Conservation (phyloP, 2,888 invertebrate genomes). For the Heliconius cydno region DNA sequence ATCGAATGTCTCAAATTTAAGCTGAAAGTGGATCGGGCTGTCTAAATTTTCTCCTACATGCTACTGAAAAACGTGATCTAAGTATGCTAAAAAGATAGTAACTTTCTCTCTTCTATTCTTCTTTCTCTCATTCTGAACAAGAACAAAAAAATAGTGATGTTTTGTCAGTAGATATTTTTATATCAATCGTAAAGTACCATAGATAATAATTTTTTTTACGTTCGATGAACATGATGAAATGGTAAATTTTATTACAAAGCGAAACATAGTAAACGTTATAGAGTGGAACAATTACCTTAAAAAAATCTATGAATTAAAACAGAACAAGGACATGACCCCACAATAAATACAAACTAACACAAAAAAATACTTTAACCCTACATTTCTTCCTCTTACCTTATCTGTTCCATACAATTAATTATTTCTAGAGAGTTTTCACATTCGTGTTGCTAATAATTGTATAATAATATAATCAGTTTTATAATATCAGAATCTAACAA, state of each 20-base stretch:
- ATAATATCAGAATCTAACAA: slow-evolving; percentile 28
- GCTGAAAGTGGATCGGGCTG: neutral
- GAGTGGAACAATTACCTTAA: neutral
- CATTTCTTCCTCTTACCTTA: neutral
- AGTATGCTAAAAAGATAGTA: no score
- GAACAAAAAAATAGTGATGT: no score
- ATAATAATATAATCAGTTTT: slow-evolving; percentile 11
- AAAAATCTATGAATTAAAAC: neutral
- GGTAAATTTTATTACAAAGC: no score
- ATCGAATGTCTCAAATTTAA: no score
- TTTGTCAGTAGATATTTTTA: no score
- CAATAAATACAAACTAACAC: neutral
- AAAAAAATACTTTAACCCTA: neutral
- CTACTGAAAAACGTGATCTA: no score
- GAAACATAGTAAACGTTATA: neutral
- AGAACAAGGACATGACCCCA: neutral
- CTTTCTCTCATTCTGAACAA: no score
- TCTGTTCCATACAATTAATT: neutral
- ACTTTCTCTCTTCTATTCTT: no score
- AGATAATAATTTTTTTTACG: no score
- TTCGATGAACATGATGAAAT: no score
- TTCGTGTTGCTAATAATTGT: slow-evolving; percentile 17
- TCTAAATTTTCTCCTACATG: neutral
- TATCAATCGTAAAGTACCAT: no score
- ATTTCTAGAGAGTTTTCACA: slow-evolving; percentile 1